Evolutionary conservation across 2,113 vertebrate genomes (phyloP), one percentile per base, ranked within the genome.

Genomic region (Dascyllus trimaculatus): DNA sequence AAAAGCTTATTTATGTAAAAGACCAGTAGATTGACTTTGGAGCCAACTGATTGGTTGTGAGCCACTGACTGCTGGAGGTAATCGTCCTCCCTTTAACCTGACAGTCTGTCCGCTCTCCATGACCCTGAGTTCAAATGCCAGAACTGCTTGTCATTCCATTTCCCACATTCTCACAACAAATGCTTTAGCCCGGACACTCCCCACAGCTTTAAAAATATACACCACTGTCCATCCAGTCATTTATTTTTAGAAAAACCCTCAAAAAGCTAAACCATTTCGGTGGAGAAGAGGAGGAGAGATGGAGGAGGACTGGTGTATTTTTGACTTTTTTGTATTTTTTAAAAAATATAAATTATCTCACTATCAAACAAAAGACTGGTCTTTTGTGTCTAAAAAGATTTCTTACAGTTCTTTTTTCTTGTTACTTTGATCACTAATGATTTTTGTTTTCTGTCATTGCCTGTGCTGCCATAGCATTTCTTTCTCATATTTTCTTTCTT

Each of bases 141-240:
- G 40, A 76, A 84, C 86, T 89, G 83, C 82, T 85, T 75, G 59
- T 71, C 90, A 91, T 92, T 91, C 89, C 90, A 81, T 81, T 85
- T 88, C 78, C 75, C 78, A 88, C 89, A 91, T 90, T 90, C 86
- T 81, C 74, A 84, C 73, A 91, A 89, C 87, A 89, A 85, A 85
- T 88, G 85, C 75, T 85, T 85, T 3, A 53, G 57, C 54, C 72
- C 52, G 71, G 87, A 88, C 89, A 79, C 89, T 84, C 85, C 90
- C 82, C 48, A 11, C 58, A 56, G 71, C 73, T 80, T 85, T 61
- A 86, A 75, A 89, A 76, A 87, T 71, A 85, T 2, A 62, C 68
- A 21, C 46, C 19, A 1, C 51, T 49, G 75, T 51, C 40, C 5
- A 1, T n/a, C 29, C 40, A 72, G 60, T 4, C 29, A 1, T 52